phyloP scores from a whole-genome alignment of 1,140 invertebrate genomes.

The Calliopsis andreniformis region DNA sequence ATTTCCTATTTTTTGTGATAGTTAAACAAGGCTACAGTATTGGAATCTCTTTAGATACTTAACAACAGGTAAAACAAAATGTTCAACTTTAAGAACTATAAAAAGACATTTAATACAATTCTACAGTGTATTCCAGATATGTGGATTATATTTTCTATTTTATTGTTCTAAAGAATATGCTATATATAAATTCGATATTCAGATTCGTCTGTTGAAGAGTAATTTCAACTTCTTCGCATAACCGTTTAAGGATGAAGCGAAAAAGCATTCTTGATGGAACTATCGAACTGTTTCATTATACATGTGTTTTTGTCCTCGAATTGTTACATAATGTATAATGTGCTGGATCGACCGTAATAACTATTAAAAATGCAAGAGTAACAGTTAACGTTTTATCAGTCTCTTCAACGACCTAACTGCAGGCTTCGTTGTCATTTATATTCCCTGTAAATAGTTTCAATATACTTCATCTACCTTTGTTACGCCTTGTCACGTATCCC shows the following conservation, averaged over 20 bases:
- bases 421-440: constrained; percentile 26
- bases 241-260: too few relatives aligned
- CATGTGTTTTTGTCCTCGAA: not conserved
- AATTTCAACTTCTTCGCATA: too few relatives aligned
- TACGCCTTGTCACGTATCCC: not conserved
- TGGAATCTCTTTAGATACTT: too few relatives aligned
- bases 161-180: too few relatives aligned
- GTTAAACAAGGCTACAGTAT: too few relatives aligned
- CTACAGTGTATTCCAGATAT: too few relatives aligned
- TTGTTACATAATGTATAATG: constrained; percentile 13
- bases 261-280: not conserved
- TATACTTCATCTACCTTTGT: constrained; percentile 2
- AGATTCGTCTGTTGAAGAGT: not conserved
- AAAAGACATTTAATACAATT: too few relatives aligned
- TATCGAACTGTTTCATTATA: constrained; percentile 6
- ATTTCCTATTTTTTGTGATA: too few relatives aligned
- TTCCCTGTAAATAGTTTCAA: constrained; percentile 43
- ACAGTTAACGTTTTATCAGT: constrained; percentile 27
- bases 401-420: constrained; percentile 18
- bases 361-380: constrained; percentile 13
- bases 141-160: too few relatives aligned
- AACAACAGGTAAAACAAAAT: too few relatives aligned
- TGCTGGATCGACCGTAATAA: constrained; percentile 11
- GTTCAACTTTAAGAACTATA: too few relatives aligned
- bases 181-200: not conserved